Evolutionary conservation across 2,888 invertebrate species (phyloP), one percentile per base, ranked within the genome.

Genomic region (Barypeithes pellucidus): DNA sequence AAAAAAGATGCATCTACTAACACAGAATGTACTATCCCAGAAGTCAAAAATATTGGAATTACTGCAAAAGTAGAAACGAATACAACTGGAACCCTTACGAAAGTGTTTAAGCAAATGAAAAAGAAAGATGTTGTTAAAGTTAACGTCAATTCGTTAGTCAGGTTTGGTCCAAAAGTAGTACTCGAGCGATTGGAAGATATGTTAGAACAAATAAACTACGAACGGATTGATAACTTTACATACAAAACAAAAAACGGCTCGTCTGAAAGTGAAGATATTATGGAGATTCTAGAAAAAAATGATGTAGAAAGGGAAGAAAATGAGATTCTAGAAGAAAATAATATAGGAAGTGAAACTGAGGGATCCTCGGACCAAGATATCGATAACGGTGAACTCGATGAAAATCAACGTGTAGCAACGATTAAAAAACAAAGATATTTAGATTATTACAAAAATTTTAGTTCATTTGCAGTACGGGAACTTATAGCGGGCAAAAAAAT

Each of bases 391-490:
- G 16, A 39, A 36, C 3, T 7, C 39, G 1, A 60, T 18, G 20
- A 39, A 16, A 9, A 29, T 29, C 3, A 29, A 29, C 39, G n/a
- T 39, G 9, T 29, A 29, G 29, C 29, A 5, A 29, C 39, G 1
- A 12, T 12, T 12, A 63, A 63, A 12, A 47, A 63, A 22, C 57
- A 57, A 22, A 47, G 33, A 39, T 66, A 29, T 24, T 43, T 66
- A n/a, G 66, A 66, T 22, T 66, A 57, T 57, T 66, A 66, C 24
- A 57, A 54, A 16, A 66, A 66, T 66, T 57, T 43, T 29, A 66
- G 66, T 22, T 43, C 54, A 4, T 66, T 57, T 54, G 66, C 66
- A 14, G 57, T 66, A 1, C 22, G 66, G 14, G 66, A 66, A 54
- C 33, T 66, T 18, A 66, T 66, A 29, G n/a, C 54, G 0, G 57